phyloP scores from a whole-genome alignment of 2,797 vertebrate genomes.

The Graptemys geographica region DNA sequence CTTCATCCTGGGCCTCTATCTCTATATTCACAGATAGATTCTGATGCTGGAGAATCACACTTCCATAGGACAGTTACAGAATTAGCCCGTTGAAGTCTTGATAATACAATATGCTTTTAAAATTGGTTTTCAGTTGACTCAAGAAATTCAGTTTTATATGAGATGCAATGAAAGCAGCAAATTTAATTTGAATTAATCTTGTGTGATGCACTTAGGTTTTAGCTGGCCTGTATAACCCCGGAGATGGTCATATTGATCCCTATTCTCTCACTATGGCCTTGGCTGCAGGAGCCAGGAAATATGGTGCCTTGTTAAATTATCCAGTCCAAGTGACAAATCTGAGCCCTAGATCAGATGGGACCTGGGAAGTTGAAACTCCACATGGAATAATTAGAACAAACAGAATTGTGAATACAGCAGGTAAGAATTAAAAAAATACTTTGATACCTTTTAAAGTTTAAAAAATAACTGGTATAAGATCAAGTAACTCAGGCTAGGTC shows the following conservation, averaged over 20 bases:
- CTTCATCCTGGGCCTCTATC: not conserved
- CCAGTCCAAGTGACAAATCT: conserved; percentile 89
- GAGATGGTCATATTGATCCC: conserved; percentile 97
- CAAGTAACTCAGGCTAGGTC: not conserved
- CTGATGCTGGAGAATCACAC: not conserved
- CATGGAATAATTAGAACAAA: conserved; percentile 90
- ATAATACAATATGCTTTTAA: not conserved
- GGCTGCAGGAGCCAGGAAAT: conserved; percentile 94
- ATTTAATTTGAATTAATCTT: conserved; percentile 10
- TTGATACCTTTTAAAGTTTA: not conserved
- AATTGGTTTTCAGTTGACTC: conserved; percentile 6
- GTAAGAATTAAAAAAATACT: conserved; percentile 77
- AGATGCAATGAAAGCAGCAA: not conserved
- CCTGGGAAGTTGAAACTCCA: conserved; percentile 93
- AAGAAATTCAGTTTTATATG: not conserved
- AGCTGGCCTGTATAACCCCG: conserved; percentile 95
- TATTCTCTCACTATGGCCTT: conserved; percentile 98
- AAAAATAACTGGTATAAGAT: not conserved
- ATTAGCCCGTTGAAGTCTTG: not conserved
- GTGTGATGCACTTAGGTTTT: conserved; percentile 84
- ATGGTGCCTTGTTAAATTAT: conserved; percentile 92
- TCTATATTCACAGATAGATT: not conserved
- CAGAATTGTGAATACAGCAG: conserved; percentile 92
- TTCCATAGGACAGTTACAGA: not conserved
- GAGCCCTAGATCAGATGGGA: conserved; percentile 85